Percentiles rank a stretch among this genome's conserved stretches.
Evolutionary conservation across 2,113 vertebrate species (phyloP).

Genomic region (Labrus mixtus): DNA sequence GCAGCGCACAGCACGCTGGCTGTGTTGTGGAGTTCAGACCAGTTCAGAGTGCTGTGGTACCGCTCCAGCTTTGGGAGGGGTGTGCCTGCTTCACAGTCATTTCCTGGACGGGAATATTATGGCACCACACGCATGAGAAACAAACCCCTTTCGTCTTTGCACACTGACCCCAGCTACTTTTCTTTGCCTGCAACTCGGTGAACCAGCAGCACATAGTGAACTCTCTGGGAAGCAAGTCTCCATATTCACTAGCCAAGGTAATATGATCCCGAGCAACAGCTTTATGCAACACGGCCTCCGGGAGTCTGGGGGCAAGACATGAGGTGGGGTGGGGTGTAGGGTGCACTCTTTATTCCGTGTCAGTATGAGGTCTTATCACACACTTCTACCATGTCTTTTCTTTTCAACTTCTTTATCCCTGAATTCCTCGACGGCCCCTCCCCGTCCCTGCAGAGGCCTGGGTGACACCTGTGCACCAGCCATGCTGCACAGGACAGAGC

Average conservation of each 20-base stretch:
- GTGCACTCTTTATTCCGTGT: conserved; percentile 20
- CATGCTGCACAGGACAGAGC: conserved; percentile 6
- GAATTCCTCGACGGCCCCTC: conserved; percentile 30
- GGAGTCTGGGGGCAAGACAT: conserved; percentile 45
- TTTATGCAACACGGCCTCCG: conserved; percentile 65
- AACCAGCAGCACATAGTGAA: conserved; percentile 49
- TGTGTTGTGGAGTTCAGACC: conserved; percentile 68
- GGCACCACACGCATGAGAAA: conserved; percentile 74
- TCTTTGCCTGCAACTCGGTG: conserved; percentile 61
- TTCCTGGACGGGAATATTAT: conserved; percentile 79
- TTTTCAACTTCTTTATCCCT: conserved; percentile 12
- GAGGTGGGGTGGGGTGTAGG: conserved; percentile 2
- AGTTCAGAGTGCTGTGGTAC: conserved; percentile 73
- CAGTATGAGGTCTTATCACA: conserved; percentile 14
- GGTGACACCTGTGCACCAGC: conserved; percentile 71
- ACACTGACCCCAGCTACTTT: conserved; percentile 64
- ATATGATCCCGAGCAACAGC: conserved; percentile 68
- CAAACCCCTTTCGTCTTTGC: conserved; percentile 66
- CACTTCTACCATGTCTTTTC: conserved; percentile 17
- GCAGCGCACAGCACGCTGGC: conserved; percentile 28
- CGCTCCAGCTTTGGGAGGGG: conserved; percentile 77
- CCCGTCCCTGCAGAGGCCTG: conserved; percentile 37
- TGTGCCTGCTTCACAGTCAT: conserved; percentile 74
- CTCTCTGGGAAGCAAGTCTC: conserved; percentile 64
- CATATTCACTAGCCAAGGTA: conserved; percentile 66